A percentile compares a stretch with the other conserved stretches of the same genome.
phyloP scores from a whole-genome alignment of 2,113 vertebrate species.

The Pimephales promelas region DNA sequence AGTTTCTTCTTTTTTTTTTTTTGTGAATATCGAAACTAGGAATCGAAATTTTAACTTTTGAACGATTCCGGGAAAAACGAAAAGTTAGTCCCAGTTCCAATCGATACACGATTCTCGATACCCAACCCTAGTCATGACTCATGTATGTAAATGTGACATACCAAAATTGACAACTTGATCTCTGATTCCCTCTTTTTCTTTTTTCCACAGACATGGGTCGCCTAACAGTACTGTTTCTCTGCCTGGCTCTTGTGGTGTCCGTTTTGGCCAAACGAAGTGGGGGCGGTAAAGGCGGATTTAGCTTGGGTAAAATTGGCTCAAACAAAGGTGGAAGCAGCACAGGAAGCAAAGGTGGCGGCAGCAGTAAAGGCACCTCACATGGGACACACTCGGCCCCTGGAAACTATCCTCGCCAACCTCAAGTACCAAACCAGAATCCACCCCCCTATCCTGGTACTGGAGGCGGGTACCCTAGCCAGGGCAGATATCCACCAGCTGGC shows the following conservation, averaged over 20 bases:
- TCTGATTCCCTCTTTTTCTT: background rate
- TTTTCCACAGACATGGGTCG: conserved; percentile 52
- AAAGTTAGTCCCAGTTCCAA: too few species aligned
- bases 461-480: conserved; percentile 42
- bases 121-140: too few species aligned
- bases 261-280: conserved; percentile 40
- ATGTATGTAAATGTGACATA: background rate
- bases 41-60: too few species aligned
- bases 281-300: conserved; percentile 38
- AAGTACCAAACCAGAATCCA: conserved; percentile 68
- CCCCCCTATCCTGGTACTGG: conserved; percentile 57
- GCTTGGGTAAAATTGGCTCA: conserved; percentile 48
- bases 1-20: too few species aligned
- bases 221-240: conserved; percentile 41
- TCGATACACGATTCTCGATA: too few species aligned
- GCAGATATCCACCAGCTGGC: conserved; percentile 58
- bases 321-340: conserved; percentile 47
- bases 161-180: background rate
- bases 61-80: too few species aligned
- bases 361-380: conserved; percentile 40
- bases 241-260: conserved; percentile 39
- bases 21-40: too few species aligned
- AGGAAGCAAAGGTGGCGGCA: conserved; percentile 35
- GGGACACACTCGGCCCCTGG: conserved; percentile 47
- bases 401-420: conserved; percentile 58